Evolutionary conservation across 2,888 invertebrate genomes (phyloP).

Genomic region (Lepidonotus clava): DNA sequence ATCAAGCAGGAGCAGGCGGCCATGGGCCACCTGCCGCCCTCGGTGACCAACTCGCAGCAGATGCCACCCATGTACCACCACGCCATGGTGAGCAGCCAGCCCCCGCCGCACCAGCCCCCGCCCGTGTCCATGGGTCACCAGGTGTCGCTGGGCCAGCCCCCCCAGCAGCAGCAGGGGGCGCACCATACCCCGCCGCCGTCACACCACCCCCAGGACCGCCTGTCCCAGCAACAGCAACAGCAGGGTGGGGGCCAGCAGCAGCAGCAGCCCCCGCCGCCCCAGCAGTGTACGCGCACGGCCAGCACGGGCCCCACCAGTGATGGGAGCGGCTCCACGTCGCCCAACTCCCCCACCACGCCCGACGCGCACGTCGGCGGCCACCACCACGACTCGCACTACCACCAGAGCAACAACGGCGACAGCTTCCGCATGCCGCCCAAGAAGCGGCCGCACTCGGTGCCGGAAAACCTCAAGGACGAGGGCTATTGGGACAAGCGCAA

Average conservation of each 20-base stretch:
- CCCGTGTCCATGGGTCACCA: not conserved
- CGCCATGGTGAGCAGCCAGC: not conserved
- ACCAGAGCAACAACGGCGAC: not conserved
- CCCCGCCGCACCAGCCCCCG: not conserved
- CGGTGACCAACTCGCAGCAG: not conserved
- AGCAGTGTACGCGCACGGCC: not conserved
- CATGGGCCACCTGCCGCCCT: not conserved
- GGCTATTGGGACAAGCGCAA: slow-evolving; percentile 80
- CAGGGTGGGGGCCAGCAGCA: not conserved
- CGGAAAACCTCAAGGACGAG: slow-evolving; percentile 76
- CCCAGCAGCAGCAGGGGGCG: not conserved
- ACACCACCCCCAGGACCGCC: not conserved
- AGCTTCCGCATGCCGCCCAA: slow-evolving; percentile 69
- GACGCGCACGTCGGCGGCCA: not conserved
- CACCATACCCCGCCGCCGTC: not conserved
- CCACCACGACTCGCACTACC: not conserved
- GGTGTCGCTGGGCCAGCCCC: not conserved
- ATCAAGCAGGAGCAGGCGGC: slow-evolving; percentile 22
- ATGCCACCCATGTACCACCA: slow-evolving; percentile 35
- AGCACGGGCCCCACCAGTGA: not conserved
- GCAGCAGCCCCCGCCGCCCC: not conserved
- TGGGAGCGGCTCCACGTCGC: not conserved
- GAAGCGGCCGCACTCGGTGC: slow-evolving; percentile 70
- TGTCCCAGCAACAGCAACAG: not conserved
- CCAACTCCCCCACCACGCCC: not conserved